A percentile compares a stretch with the other conserved stretches of the same genome.
Evolutionary conservation across 1,140 invertebrate genomes (phyloP).

Genomic region (Aleiodes sp.): DNA sequence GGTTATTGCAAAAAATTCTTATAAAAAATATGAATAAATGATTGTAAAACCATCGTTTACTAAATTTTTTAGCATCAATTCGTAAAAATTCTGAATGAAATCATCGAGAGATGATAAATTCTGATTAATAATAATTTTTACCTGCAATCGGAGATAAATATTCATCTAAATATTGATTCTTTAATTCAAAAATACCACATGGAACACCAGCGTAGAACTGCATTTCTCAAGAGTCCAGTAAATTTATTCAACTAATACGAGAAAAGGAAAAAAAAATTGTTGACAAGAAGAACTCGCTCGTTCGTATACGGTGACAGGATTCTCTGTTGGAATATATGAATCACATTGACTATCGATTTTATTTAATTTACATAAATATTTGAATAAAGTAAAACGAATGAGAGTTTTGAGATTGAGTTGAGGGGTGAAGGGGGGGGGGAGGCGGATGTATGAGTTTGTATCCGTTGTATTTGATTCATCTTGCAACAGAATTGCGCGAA

Average conservation of each 20-base stretch:
- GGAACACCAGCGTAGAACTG: constrained; percentile 5
- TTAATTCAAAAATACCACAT: neutral
- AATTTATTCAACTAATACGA: constrained; percentile 23
- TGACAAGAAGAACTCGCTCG: constrained; percentile 21
- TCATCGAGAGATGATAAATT: too few relatives aligned
- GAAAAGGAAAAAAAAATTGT: constrained; percentile 33
- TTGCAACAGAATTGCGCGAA: too few relatives aligned
- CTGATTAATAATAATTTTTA: too few relatives aligned
- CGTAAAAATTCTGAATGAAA: too few relatives aligned
- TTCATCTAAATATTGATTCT: neutral
- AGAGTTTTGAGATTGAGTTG: too few relatives aligned
- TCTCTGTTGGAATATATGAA: constrained; percentile 28
- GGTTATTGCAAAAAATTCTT: too few relatives aligned
- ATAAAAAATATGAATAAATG: too few relatives aligned
- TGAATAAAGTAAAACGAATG: neutral
- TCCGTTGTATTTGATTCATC: too few relatives aligned
- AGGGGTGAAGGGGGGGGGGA: too few relatives aligned
- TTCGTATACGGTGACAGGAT: constrained; percentile 18
- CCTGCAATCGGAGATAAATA: neutral
- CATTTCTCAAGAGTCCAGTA: neutral
- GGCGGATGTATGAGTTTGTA: too few relatives aligned
- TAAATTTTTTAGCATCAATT: too few relatives aligned
- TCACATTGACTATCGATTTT: constrained; percentile 29
- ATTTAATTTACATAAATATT: constrained; percentile 28
- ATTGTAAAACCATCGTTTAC: too few relatives aligned